These are phyloP conservation scores for Drosophila nr. perissopoda DNA, from an alignment of 2,888 invertebrate species.

Conservation along the genomic window DNA sequence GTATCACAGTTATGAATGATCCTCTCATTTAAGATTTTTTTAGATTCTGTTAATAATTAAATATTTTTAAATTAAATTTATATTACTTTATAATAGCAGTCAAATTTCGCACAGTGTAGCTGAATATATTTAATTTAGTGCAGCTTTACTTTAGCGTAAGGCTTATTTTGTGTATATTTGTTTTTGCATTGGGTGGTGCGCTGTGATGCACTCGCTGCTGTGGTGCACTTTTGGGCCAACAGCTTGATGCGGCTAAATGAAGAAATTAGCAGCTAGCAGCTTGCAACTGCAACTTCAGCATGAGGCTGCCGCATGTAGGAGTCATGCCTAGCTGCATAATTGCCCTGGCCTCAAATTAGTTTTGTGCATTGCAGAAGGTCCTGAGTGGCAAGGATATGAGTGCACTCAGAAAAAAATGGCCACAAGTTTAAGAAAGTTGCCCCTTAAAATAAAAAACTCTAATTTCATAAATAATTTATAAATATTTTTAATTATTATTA, in stretches of 20 bases:
- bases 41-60: not conserved
- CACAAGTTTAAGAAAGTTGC: accelerated
- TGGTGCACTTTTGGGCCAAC: constrained; percentile 14
- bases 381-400: constrained; percentile 29
- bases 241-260: constrained; percentile 44
- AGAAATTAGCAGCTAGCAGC: constrained; percentile 58
- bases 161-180: not conserved
- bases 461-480: too few relatives aligned
- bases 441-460: too few relatives aligned
- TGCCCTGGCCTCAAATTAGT: constrained; percentile 81
- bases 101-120: not conserved
- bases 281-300: constrained; percentile 18
- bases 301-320: not conserved
- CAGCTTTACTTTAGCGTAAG: not conserved
- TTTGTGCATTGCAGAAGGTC: constrained; percentile 58
- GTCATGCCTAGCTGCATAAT: constrained; percentile 61
- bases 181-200: not conserved
- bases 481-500: not conserved
- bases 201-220: not conserved
- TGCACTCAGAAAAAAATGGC: not conserved
- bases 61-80: not conserved
- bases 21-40: not conserved
- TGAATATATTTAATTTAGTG: not conserved
- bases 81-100: not conserved
- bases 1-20: not conserved